phyloP scores from a whole-genome alignment of 2,888 invertebrate species.

The Ornithoptera alexandrae region DNA sequence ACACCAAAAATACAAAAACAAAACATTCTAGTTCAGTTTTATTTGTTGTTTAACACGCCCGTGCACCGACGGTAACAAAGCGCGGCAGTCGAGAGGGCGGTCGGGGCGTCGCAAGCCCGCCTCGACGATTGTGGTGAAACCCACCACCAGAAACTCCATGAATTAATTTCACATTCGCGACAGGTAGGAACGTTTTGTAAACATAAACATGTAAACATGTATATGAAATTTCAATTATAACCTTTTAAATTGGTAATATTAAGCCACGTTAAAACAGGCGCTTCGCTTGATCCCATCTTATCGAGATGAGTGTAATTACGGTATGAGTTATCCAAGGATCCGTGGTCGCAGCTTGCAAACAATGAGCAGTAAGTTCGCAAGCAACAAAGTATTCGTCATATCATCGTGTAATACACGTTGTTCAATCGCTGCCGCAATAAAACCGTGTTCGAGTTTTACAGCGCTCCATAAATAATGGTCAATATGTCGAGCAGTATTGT shows the following conservation, averaged over 20 bases:
- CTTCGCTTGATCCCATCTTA: constrained; percentile 4
- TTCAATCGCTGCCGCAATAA: constrained; percentile 75
- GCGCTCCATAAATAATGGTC: constrained; percentile 78
- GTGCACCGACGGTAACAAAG: constrained; percentile 13
- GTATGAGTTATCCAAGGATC: constrained; percentile 30
- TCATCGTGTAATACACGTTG: constrained; percentile 71
- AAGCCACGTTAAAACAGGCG: neutral
- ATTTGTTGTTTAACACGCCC: constrained; percentile 12
- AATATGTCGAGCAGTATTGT: constrained; percentile 76
- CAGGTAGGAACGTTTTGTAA: constrained; percentile 10
- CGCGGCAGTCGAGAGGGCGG: constrained; percentile 49
- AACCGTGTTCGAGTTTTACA: constrained; percentile 66
- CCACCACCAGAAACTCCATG: constrained; percentile 17
- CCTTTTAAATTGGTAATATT: constrained; percentile 2
- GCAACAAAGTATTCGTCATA: constrained; percentile 66
- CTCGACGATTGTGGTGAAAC: constrained; percentile 51
- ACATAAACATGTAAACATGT: neutral
- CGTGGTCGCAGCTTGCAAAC: constrained; percentile 31
- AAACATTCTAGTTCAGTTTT: neutral
- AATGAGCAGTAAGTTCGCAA: constrained; percentile 43
- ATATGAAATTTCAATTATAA: constrained; percentile 12
- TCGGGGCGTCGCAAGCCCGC: constrained; percentile 57
- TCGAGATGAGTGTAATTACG: constrained; percentile 27
- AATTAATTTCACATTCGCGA: constrained; percentile 13
- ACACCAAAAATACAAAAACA: neutral